Conservation (phyloP, 2,113 vertebrate genomes). For the Strix uralensis region DNA sequence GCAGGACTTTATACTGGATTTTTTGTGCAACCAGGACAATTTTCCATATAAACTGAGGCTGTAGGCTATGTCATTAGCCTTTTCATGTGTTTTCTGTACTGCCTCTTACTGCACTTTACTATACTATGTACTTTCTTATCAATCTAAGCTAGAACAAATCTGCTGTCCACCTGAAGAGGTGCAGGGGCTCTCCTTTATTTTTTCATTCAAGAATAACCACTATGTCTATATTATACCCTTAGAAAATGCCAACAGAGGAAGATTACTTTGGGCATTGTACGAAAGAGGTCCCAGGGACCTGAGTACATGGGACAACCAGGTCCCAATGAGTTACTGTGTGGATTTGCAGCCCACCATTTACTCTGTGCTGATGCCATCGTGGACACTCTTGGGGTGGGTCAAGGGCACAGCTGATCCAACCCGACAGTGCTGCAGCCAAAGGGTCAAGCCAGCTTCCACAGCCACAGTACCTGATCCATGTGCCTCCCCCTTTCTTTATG, state of each 20-base stretch:
- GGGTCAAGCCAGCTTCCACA: not conserved
- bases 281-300: not conserved
- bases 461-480: fast-evolving
- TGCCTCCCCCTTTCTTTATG: not conserved
- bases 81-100: not conserved
- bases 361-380: not conserved
- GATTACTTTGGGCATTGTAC: not conserved
- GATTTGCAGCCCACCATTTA: not conserved
- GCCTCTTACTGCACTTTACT: not conserved
- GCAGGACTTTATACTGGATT: not conserved
- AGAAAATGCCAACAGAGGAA: not conserved
- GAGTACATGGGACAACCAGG: not conserved
- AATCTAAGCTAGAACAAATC: not conserved
- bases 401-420: not conserved
- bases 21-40: not conserved
- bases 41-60: not conserved
- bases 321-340: not conserved
- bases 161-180: not conserved
- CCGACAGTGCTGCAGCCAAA: not conserved
- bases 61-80: not conserved
- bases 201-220: not conserved
- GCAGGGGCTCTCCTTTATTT: not conserved
- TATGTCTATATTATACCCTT: not conserved
- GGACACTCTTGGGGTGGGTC: not conserved
- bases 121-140: not conserved